A percentile compares a stretch with the other conserved stretches of the same genome.
Conservation (phyloP, 2,888 invertebrate species). For the Ennomos quercinarius region DNA sequence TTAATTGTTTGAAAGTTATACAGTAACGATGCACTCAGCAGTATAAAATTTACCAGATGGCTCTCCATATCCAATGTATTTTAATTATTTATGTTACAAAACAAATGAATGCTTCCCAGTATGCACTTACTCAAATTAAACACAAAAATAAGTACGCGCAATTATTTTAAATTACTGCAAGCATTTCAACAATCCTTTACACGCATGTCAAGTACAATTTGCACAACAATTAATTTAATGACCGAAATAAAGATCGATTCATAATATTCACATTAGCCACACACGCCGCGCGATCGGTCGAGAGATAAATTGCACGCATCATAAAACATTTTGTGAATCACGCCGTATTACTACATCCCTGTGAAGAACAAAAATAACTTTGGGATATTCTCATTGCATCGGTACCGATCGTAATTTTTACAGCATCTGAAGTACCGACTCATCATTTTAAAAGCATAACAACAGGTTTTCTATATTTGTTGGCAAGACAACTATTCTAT, state of each 20-base stretch:
- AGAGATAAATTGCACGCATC: conserved; percentile 37
- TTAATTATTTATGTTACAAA: no score
- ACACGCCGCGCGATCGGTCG: conserved; percentile 44
- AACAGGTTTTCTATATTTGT: conserved; percentile 22
- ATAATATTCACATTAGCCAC: conserved; percentile 40
- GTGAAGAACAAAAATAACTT: conserved; percentile 35
- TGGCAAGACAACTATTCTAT: conserved; percentile 21
- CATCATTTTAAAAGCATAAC: conserved; percentile 30
- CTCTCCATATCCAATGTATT: no score
- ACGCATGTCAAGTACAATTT: conserved; percentile 20
- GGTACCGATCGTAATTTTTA: conserved; percentile 32
- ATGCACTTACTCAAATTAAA: no score
- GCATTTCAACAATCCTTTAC: conserved; percentile 9
- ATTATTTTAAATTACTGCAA: conserved; percentile 14
- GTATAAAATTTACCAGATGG: no score
- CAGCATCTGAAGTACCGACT: conserved; percentile 27
- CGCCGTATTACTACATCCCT: conserved; percentile 38
- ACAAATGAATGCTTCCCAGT: no score
- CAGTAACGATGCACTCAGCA: no score
- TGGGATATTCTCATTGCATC: conserved; percentile 28
- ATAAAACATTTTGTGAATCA: conserved; percentile 44
- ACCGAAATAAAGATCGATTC: conserved; percentile 47
- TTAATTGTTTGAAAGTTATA: no score
- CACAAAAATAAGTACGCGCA: no score
- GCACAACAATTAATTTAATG: conserved; percentile 34